A percentile compares a stretch with the other conserved stretches of the same genome.
Conservation (phyloP, 1,140 invertebrate species). For the Trichonephila inaurata region DNA sequence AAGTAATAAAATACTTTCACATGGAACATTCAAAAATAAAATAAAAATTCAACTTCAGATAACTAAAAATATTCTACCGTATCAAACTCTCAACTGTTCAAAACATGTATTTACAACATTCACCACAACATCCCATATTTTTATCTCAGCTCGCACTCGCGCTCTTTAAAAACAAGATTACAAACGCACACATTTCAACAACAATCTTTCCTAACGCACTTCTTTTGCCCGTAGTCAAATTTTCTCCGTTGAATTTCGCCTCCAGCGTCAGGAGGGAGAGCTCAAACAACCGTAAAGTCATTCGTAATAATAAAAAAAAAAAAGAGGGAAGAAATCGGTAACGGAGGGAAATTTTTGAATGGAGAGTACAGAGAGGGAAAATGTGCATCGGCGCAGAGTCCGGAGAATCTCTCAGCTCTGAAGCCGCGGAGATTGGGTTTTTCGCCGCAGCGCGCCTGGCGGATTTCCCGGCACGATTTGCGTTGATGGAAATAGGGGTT, state of each 20-base stretch:
- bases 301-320: slow-evolving; percentile 54
- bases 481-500: slow-evolving; percentile 4
- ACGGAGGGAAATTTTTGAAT: background rate
- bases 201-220: background rate
- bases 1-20: too few relatives aligned
- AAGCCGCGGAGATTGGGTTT: background rate
- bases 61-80: too few relatives aligned
- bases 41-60: too few relatives aligned
- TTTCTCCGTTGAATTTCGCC: background rate
- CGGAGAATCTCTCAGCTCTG: background rate
- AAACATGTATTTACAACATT: background rate
- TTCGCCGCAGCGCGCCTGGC: background rate
- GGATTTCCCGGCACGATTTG: background rate
- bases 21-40: too few relatives aligned
- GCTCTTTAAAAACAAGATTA: background rate
- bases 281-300: slow-evolving; percentile 58
- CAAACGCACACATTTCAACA: background rate
- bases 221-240: background rate
- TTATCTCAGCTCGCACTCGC: background rate
- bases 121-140: background rate
- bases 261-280: slow-evolving; percentile 22
- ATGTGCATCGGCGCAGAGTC: background rate
- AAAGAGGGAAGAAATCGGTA: background rate
- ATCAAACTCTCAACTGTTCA: too few relatives aligned
- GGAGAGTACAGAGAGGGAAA: background rate